These are phyloP conservation scores for Luperina testacea DNA, from an alignment of 2,888 invertebrate species.

Conservation along the genomic window DNA sequence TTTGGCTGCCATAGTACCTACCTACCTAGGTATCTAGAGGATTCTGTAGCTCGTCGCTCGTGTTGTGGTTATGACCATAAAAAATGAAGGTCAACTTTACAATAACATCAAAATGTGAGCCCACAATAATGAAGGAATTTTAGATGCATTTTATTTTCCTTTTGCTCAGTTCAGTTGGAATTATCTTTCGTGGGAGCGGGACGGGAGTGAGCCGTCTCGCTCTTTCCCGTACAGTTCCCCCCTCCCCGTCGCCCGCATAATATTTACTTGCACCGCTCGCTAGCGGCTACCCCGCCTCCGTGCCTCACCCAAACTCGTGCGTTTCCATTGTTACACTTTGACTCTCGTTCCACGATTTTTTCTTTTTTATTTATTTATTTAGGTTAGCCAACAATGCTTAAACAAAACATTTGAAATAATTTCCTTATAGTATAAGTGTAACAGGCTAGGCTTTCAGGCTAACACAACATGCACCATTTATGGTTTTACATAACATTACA, in stretches of 20 bases:
- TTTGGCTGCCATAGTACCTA: constrained; percentile 33
- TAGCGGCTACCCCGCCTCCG: constrained; percentile 85
- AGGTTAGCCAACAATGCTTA: neutral
- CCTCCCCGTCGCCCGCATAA: constrained; percentile 75
- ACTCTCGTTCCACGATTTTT: constrained; percentile 26
- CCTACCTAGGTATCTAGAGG: constrained; percentile 32
- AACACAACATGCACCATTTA: neutral
- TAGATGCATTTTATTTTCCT: constrained; percentile 85
- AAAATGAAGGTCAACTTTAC: constrained; percentile 77
- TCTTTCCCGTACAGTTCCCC: constrained; percentile 69
- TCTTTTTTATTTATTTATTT: neutral
- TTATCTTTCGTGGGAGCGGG: constrained; percentile 77
- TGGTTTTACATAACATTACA: neutral
- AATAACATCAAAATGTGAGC: constrained; percentile 73
- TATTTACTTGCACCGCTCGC: constrained; percentile 81
- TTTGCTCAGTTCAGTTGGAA: constrained; percentile 73
- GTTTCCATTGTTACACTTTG: constrained; percentile 79
- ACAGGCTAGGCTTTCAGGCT: neutral
- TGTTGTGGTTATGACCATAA: constrained; percentile 57
- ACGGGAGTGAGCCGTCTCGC: constrained; percentile 63
- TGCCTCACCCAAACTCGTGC: constrained; percentile 78
- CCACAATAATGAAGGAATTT: constrained; percentile 80
- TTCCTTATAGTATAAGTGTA: neutral
- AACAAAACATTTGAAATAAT: neutral
- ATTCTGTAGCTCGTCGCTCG: constrained; percentile 26